Percentiles rank a stretch among this genome's conserved stretches.
These are phyloP conservation scores for Chaetura pelagica DNA, from an alignment of 2,113 vertebrate species.

Conservation along the genomic window DNA sequence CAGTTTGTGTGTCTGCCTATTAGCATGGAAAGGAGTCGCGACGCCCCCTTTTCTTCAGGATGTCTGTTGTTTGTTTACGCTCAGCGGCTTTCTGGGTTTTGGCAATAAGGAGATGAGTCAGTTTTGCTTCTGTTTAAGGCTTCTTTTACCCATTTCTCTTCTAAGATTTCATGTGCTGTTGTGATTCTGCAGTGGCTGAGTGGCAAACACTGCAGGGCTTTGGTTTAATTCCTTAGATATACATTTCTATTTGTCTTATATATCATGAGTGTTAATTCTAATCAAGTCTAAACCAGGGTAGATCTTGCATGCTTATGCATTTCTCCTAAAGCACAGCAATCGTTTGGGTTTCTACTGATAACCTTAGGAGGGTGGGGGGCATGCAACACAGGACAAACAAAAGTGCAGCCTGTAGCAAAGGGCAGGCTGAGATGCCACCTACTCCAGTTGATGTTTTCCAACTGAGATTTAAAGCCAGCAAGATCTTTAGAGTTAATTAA, in stretches of 20 bases:
- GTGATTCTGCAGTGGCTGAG: not conserved
- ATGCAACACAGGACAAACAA: not conserved
- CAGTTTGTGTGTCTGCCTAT: not conserved
- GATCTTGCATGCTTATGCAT: rapidly evolving
- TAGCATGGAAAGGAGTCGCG: not conserved
- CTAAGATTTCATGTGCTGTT: not conserved
- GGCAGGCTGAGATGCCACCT: not conserved
- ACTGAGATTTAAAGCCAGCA: not conserved
- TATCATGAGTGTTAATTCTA: not conserved
- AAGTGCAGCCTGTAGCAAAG: not conserved
- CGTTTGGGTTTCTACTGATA: not conserved
- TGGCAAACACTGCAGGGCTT: not conserved
- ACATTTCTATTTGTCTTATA: not conserved
- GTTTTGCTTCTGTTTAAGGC: conserved; percentile 52
- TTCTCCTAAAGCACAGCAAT: not conserved
- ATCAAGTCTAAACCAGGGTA: not conserved
- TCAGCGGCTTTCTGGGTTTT: not conserved
- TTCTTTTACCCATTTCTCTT: conserved; percentile 20
- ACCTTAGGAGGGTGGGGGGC: not conserved
- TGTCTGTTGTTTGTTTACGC: conserved; percentile 53
- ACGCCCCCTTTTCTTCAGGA: conserved; percentile 11
- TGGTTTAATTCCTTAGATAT: not conserved
- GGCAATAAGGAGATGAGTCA: conserved; percentile 65
- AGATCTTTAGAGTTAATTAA: conserved; percentile 22
- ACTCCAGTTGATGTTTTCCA: not conserved